Conservation (phyloP, 1,140 invertebrate genomes). For the Matsumurasca onukii region DNA sequence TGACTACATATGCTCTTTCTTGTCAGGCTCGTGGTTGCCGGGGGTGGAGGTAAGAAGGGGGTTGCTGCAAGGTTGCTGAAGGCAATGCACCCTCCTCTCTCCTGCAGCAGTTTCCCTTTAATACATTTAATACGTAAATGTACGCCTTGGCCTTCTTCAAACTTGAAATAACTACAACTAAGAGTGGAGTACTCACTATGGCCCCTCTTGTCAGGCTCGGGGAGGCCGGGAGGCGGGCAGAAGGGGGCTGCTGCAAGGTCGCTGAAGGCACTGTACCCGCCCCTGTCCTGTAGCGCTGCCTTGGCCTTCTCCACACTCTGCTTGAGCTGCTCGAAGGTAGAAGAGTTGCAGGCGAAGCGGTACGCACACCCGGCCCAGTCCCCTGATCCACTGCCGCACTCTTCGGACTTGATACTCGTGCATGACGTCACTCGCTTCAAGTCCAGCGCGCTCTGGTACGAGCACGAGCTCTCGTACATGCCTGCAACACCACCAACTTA, state of each 20-base stretch:
- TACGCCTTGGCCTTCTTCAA: no score
- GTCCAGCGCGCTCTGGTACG: conserved; percentile 81
- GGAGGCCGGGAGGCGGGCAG: conserved; percentile 34
- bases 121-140: no score
- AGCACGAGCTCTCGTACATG: conserved; percentile 90
- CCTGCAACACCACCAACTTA: conserved; percentile 35
- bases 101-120: no score
- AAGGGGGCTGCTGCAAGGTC: conserved; percentile 51
- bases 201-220: conserved; percentile 20
- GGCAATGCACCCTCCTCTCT: no score
- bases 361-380: conserved; percentile 65
- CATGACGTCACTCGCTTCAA: conserved; percentile 63
- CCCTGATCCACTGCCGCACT: conserved; percentile 53
- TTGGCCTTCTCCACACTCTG: conserved; percentile 88
- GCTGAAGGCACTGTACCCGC: conserved; percentile 41
- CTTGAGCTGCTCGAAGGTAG: conserved; percentile 83
- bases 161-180: no score
- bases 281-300: conserved; percentile 65
- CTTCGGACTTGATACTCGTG: conserved; percentile 54
- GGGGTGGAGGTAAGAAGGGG: no score
- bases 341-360: conserved; percentile 65
- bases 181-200: conserved; percentile 27
- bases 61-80: no score
- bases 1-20: no score
- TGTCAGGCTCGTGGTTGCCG: no score